Base-by-base conservation (phyloP, 1,140 invertebrate species). In the Nixonia krombeini region DNA sequence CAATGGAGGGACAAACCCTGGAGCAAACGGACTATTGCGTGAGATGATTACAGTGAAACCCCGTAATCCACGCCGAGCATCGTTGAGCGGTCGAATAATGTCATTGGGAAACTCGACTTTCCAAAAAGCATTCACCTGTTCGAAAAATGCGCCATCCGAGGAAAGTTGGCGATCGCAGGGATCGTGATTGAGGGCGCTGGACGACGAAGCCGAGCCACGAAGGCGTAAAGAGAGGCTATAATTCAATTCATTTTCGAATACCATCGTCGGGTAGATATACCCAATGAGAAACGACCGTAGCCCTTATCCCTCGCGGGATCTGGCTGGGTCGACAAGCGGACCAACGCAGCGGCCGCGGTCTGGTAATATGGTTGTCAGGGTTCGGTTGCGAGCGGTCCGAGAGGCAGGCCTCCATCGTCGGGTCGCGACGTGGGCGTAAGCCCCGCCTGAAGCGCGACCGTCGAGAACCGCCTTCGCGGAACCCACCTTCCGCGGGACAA, bases 341-440 rank as follows among this genome's bases (percentile, higher is more conserved):
- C 31, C 31, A 33, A 42, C 37, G 16, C 37, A 44, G 40, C 63
- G 44, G 40, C 45, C 7, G 1, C 40, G 51, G 61, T 44, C 6
- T 61, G 46, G 67, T 61, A 70, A 70, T 70, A 70, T 70, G 67
- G 67, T 64, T 70, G 67, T 70, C 67, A 70, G 56, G 61, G 63
- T 52, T 67, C 61, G n/a, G n/a, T 66, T 52, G 58, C 57, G 46
- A 63, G 62, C 62, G 63, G 51, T 46, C 21, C 18, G 23, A 21
- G 21, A 26, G 55, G 41, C 55, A 64, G 53, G 9, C 10, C 35
- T 28, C 10, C 5, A 16, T 35, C 18, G 17, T n/a, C 13, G 17
- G 6, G n/a, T 25, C 18, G 15, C 1, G 0, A 15, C 21, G 62
- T 57, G 40, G 50, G 72, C 56, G 61, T 52, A 12, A 33, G 26